phyloP scores from a whole-genome alignment of 2,113 vertebrate genomes.

The Psilopsiagon aymara region DNA sequence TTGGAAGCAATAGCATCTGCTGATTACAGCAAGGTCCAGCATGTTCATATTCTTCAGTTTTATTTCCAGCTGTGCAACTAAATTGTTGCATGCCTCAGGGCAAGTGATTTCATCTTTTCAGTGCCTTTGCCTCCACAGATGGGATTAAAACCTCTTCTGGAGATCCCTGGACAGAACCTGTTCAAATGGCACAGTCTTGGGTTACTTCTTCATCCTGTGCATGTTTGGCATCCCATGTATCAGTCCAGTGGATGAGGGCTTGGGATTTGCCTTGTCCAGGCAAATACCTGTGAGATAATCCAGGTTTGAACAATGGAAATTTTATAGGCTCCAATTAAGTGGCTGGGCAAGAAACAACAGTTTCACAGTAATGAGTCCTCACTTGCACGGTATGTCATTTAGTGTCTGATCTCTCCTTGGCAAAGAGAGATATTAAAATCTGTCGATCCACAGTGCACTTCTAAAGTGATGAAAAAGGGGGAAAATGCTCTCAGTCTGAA shows the following conservation, averaged over 20 bases:
- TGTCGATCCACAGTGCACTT: background rate
- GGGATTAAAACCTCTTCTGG: background rate
- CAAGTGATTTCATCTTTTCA: slow-evolving; percentile 47
- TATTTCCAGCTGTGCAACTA: slow-evolving; percentile 56
- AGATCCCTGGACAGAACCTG: background rate
- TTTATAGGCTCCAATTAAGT: slow-evolving; percentile 44
- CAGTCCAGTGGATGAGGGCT: background rate
- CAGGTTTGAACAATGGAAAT: slow-evolving; percentile 55
- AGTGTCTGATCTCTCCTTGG: slow-evolving; percentile 18
- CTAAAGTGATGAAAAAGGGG: background rate
- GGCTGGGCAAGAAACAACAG: slow-evolving; percentile 63
- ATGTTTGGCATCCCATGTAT: background rate
- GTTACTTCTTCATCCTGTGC: background rate
- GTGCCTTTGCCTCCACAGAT: background rate
- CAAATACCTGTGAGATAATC: background rate
- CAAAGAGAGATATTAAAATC: slow-evolving; percentile 9
- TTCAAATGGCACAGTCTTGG: background rate
- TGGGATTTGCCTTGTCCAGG: slow-evolving; percentile 1
- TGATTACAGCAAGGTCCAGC: slow-evolving; percentile 49
- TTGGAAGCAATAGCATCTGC: slow-evolving; percentile 48
- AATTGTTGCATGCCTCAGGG: slow-evolving; percentile 7
- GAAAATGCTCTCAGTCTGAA: background rate
- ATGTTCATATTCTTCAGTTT: slow-evolving; percentile 37
- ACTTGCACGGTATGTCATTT: slow-evolving; percentile 59
- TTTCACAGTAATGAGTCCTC: slow-evolving; percentile 45